These are phyloP conservation scores for Muntiacus muntjak DNA, from an alignment of 2,113 vertebrate genomes.

Conservation along the genomic window DNA sequence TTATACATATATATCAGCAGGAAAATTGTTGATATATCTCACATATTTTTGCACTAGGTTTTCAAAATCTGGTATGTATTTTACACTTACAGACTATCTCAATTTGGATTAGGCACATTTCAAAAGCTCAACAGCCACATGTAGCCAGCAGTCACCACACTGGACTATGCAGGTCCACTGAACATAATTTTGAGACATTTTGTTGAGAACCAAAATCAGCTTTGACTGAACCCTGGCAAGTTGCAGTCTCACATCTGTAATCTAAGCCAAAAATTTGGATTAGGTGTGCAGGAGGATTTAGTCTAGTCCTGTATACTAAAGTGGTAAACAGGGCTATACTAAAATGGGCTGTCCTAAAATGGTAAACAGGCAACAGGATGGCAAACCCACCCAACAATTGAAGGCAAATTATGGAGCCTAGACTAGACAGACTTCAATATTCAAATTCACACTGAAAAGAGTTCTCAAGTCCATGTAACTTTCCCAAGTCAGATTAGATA, in stretches of 20 bases:
- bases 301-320: background rate
- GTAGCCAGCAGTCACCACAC: background rate
- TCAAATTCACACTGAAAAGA: background rate
- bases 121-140: background rate
- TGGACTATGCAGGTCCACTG: background rate
- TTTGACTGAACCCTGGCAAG: background rate
- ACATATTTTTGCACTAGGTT: background rate
- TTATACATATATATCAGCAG: background rate
- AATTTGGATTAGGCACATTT: background rate
- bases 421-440: background rate
- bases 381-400: background rate
- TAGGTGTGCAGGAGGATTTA: background rate
- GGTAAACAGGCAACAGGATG: background rate
- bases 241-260: background rate
- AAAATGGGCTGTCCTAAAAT: background rate
- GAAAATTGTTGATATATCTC: background rate
- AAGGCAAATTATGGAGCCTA: background rate
- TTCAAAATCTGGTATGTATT: background rate
- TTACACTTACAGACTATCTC: background rate
- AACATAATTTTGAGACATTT: background rate
- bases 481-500: background rate
- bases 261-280: background rate
- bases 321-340: background rate
- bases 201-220: background rate
- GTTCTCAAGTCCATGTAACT: background rate